Conservation (phyloP, 2,797 vertebrate species). For the Clarias laeviceps region DNA sequence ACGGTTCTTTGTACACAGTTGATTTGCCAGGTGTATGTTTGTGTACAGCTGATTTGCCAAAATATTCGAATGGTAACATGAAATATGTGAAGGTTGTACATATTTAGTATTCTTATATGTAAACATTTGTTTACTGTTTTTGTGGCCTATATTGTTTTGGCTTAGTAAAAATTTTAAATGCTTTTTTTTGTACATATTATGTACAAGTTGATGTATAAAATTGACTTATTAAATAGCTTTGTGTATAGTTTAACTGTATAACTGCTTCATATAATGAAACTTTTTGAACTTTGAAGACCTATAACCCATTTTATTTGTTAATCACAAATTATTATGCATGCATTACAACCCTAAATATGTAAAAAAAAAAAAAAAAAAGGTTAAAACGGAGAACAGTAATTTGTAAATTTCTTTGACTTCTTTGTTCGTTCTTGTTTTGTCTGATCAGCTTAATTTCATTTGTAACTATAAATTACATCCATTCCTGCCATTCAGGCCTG, state of each 20-base stretch:
- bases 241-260: background rate
- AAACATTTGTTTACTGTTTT: background rate
- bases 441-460: no score
- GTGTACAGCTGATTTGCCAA: background rate
- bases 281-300: background rate
- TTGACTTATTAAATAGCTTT: background rate
- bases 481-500: no score
- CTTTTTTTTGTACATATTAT: no score
- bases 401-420: no score
- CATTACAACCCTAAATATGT: background rate
- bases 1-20: background rate
- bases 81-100: background rate
- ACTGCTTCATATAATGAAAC: background rate
- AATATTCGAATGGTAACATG: background rate
- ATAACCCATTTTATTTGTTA: background rate
- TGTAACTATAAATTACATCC: no score
- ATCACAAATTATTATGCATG: background rate
- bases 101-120: background rate
- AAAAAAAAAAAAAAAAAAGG: no score
- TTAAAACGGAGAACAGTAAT: no score
- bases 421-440: no score
- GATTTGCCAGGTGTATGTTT: no score
- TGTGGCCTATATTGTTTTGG: background rate
- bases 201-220: no score
- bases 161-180: background rate